Evolutionary conservation across 1,140 invertebrate species (phyloP), one percentile per base, ranked within the genome.

Genomic region (Scylla paramamosain): DNA sequence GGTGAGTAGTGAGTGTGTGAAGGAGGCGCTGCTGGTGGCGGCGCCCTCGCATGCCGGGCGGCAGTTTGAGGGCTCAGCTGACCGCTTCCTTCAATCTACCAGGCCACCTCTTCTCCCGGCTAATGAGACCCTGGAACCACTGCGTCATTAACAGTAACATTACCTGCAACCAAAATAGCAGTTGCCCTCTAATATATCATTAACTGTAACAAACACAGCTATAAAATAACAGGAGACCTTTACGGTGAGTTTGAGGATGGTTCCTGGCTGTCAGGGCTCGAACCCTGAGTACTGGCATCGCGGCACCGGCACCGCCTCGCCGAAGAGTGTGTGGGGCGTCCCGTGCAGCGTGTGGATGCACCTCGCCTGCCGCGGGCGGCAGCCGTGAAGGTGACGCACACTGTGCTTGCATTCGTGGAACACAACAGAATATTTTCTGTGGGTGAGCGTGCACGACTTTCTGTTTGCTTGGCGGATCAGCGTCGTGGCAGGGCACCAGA

Each of bases 191-290:
- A 95, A 92, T 95, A 92, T 95, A 95, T 95, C 94, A 95, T 95
- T 95, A 95, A 88, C 90, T 95, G 94, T 95, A 95, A 95, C 90
- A 95, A 95, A 95, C 91, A 95, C 91, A 95, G 92, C 91, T 87
- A 95, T 95, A 95, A 95, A 95, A 95, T 92, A 86, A 92, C 94
- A 95, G 94, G 29, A 87, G 94, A 52, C 52, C 94, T 92, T 92
- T 88, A 92, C 59, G 83, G 32, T 29, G 28, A 86, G 45, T 45
- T 45, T 46, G 86, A 32, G 16, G 45, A 77, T 77, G n/a, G 67
- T 20, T 77, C n/a, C 67, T 77, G 67, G 67, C 67, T n/a, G 67
- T n/a, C 67, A 92, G 52, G 91, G 28, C 67, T 92, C 32, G 82
- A 82, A 77, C 88, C 88, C 45, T 90, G 14, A 32, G 45, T 46